Percentiles rank a stretch among this genome's conserved stretches.
Conservation (phyloP, 1,140 invertebrate genomes). For the Metaphire vulgaris region DNA sequence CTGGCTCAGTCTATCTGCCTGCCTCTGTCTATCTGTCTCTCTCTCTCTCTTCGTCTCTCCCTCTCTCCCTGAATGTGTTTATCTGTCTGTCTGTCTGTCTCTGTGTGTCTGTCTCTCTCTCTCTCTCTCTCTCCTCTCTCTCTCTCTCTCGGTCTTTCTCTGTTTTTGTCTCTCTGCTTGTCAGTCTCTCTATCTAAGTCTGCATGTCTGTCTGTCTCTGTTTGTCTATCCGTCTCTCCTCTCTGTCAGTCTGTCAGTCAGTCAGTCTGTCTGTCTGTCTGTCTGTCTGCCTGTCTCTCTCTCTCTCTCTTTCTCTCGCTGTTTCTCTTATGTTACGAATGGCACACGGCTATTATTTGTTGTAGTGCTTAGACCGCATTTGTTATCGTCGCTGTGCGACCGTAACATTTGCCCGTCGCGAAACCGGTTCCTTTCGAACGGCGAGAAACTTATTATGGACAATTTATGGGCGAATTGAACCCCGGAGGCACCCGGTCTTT, state of each 20-base stretch:
- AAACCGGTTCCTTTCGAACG: too few relatives aligned
- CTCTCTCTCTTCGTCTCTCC: background rate
- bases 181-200: background rate
- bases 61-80: background rate
- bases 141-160: background rate
- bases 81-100: background rate
- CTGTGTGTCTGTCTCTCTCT: background rate
- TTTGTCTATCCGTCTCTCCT: background rate
- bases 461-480: too few relatives aligned
- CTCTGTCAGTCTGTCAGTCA: background rate
- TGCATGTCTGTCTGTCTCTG: background rate
- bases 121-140: background rate
- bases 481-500: too few relatives aligned
- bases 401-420: too few relatives aligned
- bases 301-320: background rate
- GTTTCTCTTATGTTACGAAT: background rate
- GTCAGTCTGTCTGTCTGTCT: background rate
- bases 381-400: too few relatives aligned
- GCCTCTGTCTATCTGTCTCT: background rate
- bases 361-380: too few relatives aligned
- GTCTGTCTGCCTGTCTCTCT: too few relatives aligned
- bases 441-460: too few relatives aligned
- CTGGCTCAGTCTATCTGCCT: background rate
- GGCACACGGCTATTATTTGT: too few relatives aligned
- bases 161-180: background rate